Conservation (phyloP, 2,113 vertebrate genomes). For the Ceuthmochares aereus region DNA sequence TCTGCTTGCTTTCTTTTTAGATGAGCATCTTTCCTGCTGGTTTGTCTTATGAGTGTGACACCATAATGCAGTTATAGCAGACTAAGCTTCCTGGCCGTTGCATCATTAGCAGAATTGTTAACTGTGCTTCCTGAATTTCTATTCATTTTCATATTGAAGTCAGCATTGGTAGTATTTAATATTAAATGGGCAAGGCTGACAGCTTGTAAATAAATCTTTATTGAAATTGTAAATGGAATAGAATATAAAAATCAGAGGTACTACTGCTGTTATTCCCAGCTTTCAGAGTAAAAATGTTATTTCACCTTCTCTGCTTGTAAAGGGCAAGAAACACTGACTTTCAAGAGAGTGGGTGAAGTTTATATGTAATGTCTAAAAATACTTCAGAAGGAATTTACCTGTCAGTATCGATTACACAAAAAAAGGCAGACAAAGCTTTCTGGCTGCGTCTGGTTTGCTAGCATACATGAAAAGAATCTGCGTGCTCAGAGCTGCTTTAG, state of each 20-base stretch:
- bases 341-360: neutral
- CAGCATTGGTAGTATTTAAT: neutral
- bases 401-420: neutral
- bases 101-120: neutral
- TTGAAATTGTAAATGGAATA: neutral
- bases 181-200: neutral
- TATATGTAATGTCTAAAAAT: neutral
- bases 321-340: neutral
- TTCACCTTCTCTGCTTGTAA: neutral
- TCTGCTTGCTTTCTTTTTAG: neutral
- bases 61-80: neutral
- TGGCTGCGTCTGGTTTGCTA: neutral
- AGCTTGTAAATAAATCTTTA: neutral
- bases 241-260: neutral
- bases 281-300: neutral
- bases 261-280: neutral
- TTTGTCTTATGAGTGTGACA: neutral
- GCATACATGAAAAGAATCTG: accelerated
- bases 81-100: neutral
- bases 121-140: neutral
- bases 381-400: neutral
- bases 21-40: neutral
- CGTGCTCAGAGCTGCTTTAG: neutral
- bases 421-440: neutral
- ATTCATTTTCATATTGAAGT: neutral